phyloP scores from a whole-genome alignment of 2,113 vertebrate species.

The Microcebus tavaratra region DNA sequence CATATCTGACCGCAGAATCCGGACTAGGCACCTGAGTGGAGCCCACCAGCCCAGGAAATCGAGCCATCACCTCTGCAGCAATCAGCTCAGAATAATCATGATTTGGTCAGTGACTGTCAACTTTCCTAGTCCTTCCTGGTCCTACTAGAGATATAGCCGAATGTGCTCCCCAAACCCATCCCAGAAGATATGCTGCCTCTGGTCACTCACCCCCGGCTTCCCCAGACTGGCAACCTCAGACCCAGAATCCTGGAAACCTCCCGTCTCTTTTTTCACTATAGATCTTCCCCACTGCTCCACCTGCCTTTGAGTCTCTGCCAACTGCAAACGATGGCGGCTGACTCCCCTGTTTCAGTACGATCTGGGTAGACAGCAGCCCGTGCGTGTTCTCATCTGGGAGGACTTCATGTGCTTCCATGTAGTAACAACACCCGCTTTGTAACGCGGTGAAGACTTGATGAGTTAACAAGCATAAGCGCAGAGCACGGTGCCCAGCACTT shows the following conservation, averaged over 20 bases:
- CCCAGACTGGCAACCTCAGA: accelerated
- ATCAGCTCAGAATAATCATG: not conserved
- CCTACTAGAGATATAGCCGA: not conserved
- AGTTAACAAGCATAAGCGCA: accelerated
- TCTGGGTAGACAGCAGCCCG: no score
- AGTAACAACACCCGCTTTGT: accelerated
- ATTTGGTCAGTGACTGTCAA: not conserved
- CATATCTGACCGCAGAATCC: accelerated
- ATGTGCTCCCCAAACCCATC: accelerated
- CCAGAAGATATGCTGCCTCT: accelerated
- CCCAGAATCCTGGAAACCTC: accelerated
- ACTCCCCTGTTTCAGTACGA: not conserved
- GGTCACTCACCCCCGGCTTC: not conserved
- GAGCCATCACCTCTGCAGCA: accelerated
- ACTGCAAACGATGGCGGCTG: not conserved
- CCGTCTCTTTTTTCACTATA: accelerated
- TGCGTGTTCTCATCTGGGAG: not conserved
- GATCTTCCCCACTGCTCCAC: accelerated
- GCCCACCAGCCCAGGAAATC: not conserved
- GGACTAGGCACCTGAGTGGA: accelerated
- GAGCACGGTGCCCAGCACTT: no score
- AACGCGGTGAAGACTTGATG: no score
- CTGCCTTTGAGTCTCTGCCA: no score
- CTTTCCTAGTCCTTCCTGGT: not conserved
- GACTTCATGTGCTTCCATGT: not conserved